phyloP scores from a whole-genome alignment of 2,888 invertebrate species.

The Eulithis testata region DNA sequence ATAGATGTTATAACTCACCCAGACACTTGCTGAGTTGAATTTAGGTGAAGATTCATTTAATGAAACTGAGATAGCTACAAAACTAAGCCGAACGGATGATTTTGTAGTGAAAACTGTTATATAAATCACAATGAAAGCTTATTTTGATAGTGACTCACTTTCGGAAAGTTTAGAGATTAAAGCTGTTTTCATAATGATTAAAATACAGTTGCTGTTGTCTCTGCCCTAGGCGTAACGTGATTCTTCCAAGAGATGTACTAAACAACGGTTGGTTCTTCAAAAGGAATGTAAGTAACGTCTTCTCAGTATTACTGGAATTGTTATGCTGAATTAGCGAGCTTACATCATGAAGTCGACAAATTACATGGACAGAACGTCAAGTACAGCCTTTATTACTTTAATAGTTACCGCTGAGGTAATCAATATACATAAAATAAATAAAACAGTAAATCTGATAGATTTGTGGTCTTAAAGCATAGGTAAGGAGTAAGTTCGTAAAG shows the following conservation, averaged over 20 bases:
- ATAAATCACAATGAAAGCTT: constrained; percentile 1
- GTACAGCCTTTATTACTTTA: constrained; percentile 11
- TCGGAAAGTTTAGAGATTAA: neutral
- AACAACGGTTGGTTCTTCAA: constrained; percentile 7
- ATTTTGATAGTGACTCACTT: neutral
- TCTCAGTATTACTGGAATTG: constrained; percentile 1
- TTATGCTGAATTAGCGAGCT: constrained; percentile 35
- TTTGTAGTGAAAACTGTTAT: constrained; percentile 4
- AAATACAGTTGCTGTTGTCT: neutral
- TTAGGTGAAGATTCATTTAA: constrained; percentile 29
- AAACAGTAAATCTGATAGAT: too few species aligned
- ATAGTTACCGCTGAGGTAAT: too few species aligned
- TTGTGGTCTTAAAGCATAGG: too few species aligned
- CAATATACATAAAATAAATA: too few species aligned
- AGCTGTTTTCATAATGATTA: too few species aligned
- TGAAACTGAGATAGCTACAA: constrained; percentile 25
- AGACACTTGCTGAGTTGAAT: constrained; percentile 50
- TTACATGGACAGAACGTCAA: constrained; percentile 45
- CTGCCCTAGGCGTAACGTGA: constrained; percentile 3
- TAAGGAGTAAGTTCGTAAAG: too few species aligned
- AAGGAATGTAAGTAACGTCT: constrained; percentile 1
- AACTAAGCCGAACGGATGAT: neutral
- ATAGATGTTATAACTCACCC: constrained; percentile 60
- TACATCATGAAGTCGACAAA: constrained; percentile 42
- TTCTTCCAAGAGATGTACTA: constrained; percentile 4